A percentile compares a stretch with the other conserved stretches of the same genome.
Evolutionary conservation across 2,888 invertebrate species (phyloP).

Genomic region (Drosophila barbarae): DNA sequence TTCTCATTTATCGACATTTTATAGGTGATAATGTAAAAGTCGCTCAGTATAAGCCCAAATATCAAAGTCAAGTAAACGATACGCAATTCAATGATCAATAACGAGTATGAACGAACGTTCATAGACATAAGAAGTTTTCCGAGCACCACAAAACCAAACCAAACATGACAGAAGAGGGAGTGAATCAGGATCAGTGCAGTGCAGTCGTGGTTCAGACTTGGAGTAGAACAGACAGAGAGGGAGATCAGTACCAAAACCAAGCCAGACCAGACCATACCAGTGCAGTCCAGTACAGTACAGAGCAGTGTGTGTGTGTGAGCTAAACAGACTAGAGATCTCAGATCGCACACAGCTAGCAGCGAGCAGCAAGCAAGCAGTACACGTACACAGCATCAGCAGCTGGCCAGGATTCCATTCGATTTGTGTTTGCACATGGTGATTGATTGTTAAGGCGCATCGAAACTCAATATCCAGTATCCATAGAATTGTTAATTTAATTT

Average conservation of each 20-base stretch:
- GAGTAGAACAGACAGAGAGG: conserved; percentile 25
- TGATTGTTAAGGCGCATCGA: conserved; percentile 40
- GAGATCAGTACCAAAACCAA: conserved; percentile 31
- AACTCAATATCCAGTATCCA: conserved; percentile 35
- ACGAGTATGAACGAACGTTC: conserved; percentile 65
- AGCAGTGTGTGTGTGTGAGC: conserved; percentile 43
- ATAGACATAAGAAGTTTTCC: conserved; percentile 71
- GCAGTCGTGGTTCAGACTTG: conserved; percentile 31
- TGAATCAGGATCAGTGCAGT: conserved; percentile 57
- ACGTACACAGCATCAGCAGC: conserved; percentile 67
- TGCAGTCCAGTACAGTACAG: conserved; percentile 41
- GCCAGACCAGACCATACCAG: conserved; percentile 48
- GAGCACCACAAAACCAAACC: conserved; percentile 63
- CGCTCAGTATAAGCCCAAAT: conserved; percentile 73
- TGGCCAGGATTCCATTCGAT: conserved; percentile 61
- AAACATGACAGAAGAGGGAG: conserved; percentile 56
- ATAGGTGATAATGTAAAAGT: conserved; percentile 77
- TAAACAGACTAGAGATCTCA: conserved; percentile 29
- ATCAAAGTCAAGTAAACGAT: conserved; percentile 74
- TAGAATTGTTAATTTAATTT: conserved; percentile 39
- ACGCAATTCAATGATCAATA: conserved; percentile 72
- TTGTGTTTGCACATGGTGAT: conserved; percentile 59
- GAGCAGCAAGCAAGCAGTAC: conserved; percentile 44
- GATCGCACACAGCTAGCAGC: conserved; percentile 30
- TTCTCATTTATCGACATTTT: conserved; percentile 77